phyloP scores from a whole-genome alignment of 2,888 invertebrate species.

The Folsomia candida region DNA sequence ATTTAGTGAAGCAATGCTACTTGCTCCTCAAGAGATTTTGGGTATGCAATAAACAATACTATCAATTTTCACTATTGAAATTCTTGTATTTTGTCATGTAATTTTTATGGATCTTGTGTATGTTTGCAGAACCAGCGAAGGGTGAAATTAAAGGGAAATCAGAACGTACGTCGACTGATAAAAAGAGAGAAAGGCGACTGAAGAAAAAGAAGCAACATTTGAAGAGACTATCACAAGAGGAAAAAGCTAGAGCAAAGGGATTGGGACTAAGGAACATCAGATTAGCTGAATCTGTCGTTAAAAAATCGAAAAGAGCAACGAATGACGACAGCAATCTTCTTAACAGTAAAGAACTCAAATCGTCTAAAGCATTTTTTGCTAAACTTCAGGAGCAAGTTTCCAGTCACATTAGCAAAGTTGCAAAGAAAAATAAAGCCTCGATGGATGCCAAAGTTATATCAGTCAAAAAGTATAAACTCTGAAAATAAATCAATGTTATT shows the following conservation, averaged over 20 bases:
- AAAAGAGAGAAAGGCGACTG: conserved; percentile 79
- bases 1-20: conserved; percentile 75
- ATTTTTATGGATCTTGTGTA: not conserved
- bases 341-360: conserved; percentile 62
- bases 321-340: conserved; percentile 60
- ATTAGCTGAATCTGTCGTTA: conserved; percentile 53
- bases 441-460: conserved; percentile 52
- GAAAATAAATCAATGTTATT: conserved; percentile 46
- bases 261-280: conserved; percentile 54
- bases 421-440: conserved; percentile 55
- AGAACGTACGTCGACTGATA: conserved; percentile 82
- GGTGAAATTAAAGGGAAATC: conserved; percentile 66
- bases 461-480: conserved; percentile 66
- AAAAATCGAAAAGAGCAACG: conserved; percentile 65
- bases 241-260: conserved; percentile 55
- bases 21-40: conserved; percentile 91
- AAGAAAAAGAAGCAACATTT: conserved; percentile 72
- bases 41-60: conserved; percentile 55
- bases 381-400: conserved; percentile 76
- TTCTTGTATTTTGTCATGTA: not conserved
- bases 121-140: conserved; percentile 54
- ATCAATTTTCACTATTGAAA: conserved; percentile 35
- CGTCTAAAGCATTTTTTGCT: conserved; percentile 80
- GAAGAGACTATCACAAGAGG: conserved; percentile 56
- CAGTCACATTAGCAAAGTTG: conserved; percentile 55